These are phyloP conservation scores for Myioborus melanocephalus DNA, from an alignment of 2,797 vertebrate genomes.

Conservation along the genomic window DNA sequence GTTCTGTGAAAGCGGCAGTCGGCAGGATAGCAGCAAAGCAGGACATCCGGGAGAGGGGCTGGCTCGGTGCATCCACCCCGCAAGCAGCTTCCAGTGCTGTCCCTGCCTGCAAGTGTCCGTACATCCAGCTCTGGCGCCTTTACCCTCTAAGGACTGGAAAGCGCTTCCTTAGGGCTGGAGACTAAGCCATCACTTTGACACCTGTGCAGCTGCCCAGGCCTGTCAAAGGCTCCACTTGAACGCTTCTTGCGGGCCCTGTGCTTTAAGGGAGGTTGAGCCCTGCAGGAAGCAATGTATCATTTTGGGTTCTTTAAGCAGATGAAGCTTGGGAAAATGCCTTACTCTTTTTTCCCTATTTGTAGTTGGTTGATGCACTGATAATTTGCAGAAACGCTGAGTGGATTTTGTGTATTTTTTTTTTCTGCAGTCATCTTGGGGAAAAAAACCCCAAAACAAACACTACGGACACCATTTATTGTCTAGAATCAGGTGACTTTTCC, in stretches of 20 bases:
- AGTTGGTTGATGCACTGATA: background rate
- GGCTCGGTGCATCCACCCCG: background rate
- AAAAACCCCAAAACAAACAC: background rate
- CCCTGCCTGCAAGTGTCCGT: background rate
- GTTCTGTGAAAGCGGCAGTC: background rate
- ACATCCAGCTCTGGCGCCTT: accelerated
- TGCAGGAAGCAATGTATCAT: background rate
- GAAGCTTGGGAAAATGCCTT: background rate
- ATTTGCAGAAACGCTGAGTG: background rate
- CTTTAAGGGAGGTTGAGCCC: background rate
- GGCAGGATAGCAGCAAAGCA: background rate
- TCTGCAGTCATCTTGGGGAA: accelerated
- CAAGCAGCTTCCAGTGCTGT: background rate
- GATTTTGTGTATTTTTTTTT: background rate
- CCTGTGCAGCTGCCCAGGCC: background rate
- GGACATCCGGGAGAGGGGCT: background rate
- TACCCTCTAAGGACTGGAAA: background rate
- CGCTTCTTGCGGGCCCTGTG: accelerated
- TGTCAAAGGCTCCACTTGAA: background rate
- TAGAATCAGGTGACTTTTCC: background rate
- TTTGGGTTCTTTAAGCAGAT: background rate
- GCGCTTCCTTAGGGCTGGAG: background rate
- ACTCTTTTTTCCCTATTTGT: background rate
- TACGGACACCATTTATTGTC: background rate
- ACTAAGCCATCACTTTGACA: background rate